These are phyloP conservation scores for Meandrina meandrites DNA, from an alignment of 92 coral and sea anemone genomes.

Conservation along the genomic window DNA sequence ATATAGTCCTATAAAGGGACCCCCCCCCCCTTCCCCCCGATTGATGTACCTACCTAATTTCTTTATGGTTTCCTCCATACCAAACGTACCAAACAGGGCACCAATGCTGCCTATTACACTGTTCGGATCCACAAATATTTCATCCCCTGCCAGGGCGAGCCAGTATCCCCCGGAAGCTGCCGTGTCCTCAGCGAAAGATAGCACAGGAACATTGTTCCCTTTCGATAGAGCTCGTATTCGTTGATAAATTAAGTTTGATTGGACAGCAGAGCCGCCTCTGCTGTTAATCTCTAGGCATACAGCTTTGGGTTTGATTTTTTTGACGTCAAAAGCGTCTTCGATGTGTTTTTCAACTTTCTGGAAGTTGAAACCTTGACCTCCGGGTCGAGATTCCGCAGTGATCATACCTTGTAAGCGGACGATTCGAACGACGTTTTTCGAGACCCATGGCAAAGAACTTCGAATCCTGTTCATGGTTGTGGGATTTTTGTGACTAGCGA, in stretches of 20 bases:
- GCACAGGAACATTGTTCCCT: constrained; percentile 67
- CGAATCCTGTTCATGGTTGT: constrained; percentile 29
- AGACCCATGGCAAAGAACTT: constrained; percentile 31
- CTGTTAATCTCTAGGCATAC: constrained; percentile 87
- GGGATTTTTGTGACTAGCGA: background rate
- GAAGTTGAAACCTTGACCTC: constrained; percentile 51
- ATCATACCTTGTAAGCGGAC: constrained; percentile 78
- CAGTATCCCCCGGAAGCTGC: constrained; percentile 91
- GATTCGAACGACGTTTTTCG: constrained; percentile 80
- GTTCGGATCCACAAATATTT: constrained; percentile 81
- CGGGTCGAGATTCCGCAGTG: constrained; percentile 2
- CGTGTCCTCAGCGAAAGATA: constrained; percentile 78
- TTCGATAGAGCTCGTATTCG: constrained; percentile 74
- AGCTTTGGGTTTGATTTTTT: constrained; percentile 77
- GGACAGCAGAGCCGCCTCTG: constrained; percentile 78
- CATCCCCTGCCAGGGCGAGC: constrained; percentile 89
- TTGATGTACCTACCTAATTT: constrained; percentile 70
- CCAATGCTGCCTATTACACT: constrained; percentile 81
- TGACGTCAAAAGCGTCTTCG: constrained; percentile 72
- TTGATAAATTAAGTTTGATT: constrained; percentile 75
- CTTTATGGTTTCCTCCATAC: constrained; percentile 74
- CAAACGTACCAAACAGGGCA: constrained; percentile 63
- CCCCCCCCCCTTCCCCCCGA: background rate
- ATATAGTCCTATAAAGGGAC: no score
- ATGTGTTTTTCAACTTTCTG: constrained; percentile 67